Evolutionary conservation across 2,797 vertebrate species (phyloP), one percentile per base, ranked within the genome.

Genomic region (Phataginus tetradactyla): DNA sequence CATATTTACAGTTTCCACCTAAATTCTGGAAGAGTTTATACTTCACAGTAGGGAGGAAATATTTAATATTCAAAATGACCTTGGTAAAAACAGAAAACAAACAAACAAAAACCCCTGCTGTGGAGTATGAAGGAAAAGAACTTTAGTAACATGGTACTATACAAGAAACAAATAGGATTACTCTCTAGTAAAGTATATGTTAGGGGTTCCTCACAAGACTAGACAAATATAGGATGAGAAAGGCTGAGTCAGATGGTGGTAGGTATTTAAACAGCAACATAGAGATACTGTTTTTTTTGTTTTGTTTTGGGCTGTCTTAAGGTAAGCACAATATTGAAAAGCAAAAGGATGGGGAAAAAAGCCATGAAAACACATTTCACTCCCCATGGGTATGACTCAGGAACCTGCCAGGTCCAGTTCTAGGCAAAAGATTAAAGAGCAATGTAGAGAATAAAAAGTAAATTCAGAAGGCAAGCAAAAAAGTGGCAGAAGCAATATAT

Each of bases 21-120:
- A 75, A 95, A 88, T 45, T 81, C 74, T 72, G 39, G 39, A 34
- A 91, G 39, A 53, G 39, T 71, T 91, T 81, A 74, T 81, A 74
- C n/a, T 72, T 74, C 34, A 66, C 20, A 69, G 45, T 2, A 85
- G 17, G 84, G 74, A 92, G 45, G 87, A 94, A 77, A 87, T 42
- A 90, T 94, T 80, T 94, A 89, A 86, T 71, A 84, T 68, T 97
- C 90, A 89, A 91, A 96, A 53, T 81, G 78, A 81, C 66, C 79
- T 29, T 68, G 34, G 83, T 23, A 45, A 96, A 92, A 91, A 71
- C 14, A 32, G 61, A 42, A 45, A 75, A 25, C 12, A 66, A 64
- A 34, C 61, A 64, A 75, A 78, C 66, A 45, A 59, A 80, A 66
- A 51, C 25, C n/a, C n/a, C 2, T 45, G 63, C 61, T 85, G 21